Percentiles rank a stretch among this genome's conserved stretches.
phyloP scores from a whole-genome alignment of 1,140 invertebrate genomes.

The Drosophila trapezifrons region DNA sequence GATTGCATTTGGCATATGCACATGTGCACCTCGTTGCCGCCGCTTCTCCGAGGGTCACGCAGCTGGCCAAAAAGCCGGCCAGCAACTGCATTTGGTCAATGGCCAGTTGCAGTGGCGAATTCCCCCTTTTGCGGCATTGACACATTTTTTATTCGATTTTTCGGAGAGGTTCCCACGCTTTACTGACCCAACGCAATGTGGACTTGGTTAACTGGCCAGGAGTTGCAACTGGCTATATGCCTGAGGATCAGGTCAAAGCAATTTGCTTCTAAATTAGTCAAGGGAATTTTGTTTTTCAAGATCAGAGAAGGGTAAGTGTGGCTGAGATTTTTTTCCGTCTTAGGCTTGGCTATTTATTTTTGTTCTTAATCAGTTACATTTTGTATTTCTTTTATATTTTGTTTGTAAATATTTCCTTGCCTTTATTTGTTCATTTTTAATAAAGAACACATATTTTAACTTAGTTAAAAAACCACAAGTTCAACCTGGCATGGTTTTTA shows the following conservation, averaged over 20 bases:
- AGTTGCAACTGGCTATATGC: neutral
- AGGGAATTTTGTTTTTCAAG: no score
- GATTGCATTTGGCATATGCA: conserved; percentile 65
- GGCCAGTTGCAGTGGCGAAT: conserved; percentile 45
- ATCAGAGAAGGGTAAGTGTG: neutral
- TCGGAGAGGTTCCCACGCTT: conserved; percentile 52
- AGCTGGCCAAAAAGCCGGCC: conserved; percentile 53
- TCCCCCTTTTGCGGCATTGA: conserved; percentile 59
- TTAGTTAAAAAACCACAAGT: no score
- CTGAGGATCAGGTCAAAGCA: neutral
- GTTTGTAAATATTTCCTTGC: neutral
- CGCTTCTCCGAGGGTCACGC: conserved; percentile 18
- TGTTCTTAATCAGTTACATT: neutral
- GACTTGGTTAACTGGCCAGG: conserved; percentile 4
- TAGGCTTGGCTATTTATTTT: neutral
- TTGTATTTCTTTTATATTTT: neutral
- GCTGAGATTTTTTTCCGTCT: neutral
- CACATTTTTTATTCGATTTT: conserved; percentile 62
- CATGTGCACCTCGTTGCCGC: conserved; percentile 20
- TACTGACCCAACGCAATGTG: conserved; percentile 58
- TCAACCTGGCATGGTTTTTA: no score
- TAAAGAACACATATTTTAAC: no score
- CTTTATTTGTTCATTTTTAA: neutral
- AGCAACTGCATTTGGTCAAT: conserved; percentile 27
- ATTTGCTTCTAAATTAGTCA: neutral